Conservation (phyloP, 1,140 invertebrate genomes). For the Drosophila fuyamai region DNA sequence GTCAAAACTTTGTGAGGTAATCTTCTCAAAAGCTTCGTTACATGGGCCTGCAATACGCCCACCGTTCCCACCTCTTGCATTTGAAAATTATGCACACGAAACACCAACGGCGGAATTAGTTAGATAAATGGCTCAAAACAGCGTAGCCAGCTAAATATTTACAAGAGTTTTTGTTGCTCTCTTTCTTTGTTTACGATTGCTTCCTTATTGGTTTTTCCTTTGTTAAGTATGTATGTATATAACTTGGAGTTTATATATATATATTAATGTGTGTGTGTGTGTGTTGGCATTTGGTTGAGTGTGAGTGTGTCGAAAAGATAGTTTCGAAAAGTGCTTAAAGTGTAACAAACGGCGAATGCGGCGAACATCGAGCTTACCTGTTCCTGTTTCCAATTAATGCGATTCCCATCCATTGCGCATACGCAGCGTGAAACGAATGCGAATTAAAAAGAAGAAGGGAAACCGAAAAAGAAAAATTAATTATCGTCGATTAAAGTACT, state of each 20-base stretch:
- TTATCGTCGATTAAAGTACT: slow-evolving; percentile 27
- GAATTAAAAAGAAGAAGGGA: slow-evolving; percentile 22
- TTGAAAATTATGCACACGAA: slow-evolving; percentile 55
- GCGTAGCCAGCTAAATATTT: slow-evolving; percentile 65
- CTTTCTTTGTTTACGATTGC: slow-evolving; percentile 52
- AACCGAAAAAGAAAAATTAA: slow-evolving; percentile 44
- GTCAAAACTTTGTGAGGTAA: slow-evolving; percentile 49
- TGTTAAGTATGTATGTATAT: slow-evolving; percentile 42
- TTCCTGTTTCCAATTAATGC: slow-evolving; percentile 63
- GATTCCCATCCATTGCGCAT: slow-evolving; percentile 43
- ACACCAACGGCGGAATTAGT: slow-evolving; percentile 51
- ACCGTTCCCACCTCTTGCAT: slow-evolving; percentile 18
- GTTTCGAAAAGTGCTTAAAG: slow-evolving; percentile 80
- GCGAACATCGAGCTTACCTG: slow-evolving; percentile 65
- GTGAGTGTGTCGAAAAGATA: slow-evolving; percentile 67
- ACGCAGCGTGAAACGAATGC: slow-evolving; percentile 34
- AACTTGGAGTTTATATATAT: slow-evolving; percentile 20
- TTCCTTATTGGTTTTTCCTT: slow-evolving; percentile 71
- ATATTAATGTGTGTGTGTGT: slow-evolving; percentile 36
- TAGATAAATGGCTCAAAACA: slow-evolving; percentile 41
- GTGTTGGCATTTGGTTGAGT: slow-evolving; percentile 26
- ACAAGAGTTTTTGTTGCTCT: slow-evolving; percentile 62
- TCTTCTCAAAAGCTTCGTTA: slow-evolving; percentile 32
- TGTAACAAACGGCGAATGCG: slow-evolving; percentile 72
- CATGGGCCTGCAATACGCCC: slow-evolving; percentile 25